A percentile compares a stretch with the other conserved stretches of the same genome.
Conservation (phyloP, 2,797 vertebrate species). For the Dendrocincla tyrannina region DNA sequence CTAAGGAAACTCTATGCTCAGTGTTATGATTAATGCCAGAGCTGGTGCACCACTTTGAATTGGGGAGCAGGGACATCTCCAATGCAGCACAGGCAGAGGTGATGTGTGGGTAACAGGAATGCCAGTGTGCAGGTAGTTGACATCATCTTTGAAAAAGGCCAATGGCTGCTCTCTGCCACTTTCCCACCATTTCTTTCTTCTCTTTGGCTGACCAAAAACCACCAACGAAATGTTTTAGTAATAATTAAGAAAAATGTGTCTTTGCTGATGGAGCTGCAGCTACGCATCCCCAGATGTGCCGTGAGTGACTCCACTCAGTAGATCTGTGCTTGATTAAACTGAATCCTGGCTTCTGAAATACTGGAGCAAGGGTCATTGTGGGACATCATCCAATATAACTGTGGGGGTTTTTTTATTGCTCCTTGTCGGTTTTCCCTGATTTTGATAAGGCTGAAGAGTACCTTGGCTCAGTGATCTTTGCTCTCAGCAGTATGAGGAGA, state of each 20-base stretch:
- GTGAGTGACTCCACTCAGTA: background rate
- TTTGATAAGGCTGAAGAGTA: background rate
- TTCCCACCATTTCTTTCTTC: background rate
- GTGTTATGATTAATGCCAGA: rapidly evolving
- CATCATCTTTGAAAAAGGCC: background rate
- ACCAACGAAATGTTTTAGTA: background rate
- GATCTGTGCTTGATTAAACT: background rate
- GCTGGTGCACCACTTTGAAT: rapidly evolving
- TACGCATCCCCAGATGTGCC: background rate
- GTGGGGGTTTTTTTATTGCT: background rate
- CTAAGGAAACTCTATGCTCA: background rate
- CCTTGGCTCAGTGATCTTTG: background rate
- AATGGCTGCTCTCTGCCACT: background rate
- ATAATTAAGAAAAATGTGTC: background rate
- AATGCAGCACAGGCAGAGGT: background rate
- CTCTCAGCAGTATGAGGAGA: background rate
- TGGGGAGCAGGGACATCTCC: background rate
- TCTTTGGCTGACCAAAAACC: background rate
- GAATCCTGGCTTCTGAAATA: background rate
- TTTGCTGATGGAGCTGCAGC: background rate
- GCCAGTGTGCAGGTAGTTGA: background rate
- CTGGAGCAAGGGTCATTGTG: background rate
- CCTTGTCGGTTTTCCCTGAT: background rate
- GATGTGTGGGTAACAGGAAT: background rate
- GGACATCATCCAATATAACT: background rate